A percentile compares a stretch with the other conserved stretches of the same genome.
phyloP scores from a whole-genome alignment of 2,888 invertebrate genomes.

The Omphaloscelis lunosa region DNA sequence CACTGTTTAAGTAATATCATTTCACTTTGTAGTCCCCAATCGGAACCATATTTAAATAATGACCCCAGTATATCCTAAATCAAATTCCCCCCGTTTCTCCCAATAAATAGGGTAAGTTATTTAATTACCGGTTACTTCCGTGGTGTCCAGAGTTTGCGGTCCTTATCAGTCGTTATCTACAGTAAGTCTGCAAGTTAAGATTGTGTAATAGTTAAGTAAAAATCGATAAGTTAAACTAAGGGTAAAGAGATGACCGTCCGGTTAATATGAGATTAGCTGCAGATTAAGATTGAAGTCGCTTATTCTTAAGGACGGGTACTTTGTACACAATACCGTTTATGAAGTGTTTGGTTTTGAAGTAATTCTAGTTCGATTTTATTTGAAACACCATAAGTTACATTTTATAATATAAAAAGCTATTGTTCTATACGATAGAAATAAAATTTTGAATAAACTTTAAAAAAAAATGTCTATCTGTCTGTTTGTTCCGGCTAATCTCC shows the following conservation, averaged over 20 bases:
- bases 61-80: slow-evolving; percentile 28
- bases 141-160: slow-evolving; percentile 56
- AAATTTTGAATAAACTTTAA: too few relatives aligned
- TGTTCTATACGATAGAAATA: too few relatives aligned
- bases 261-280: slow-evolving; percentile 23
- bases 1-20: neutral
- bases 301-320: neutral
- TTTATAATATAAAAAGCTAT: too few relatives aligned
- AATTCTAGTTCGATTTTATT: neutral
- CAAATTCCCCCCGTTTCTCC: slow-evolving; percentile 33
- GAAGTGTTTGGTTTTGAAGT: neutral
- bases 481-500: too few relatives aligned
- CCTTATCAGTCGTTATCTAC: slow-evolving; percentile 12
- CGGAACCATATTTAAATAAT: slow-evolving; percentile 13
- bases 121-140: slow-evolving; percentile 70
- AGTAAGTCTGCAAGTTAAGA: slow-evolving; percentile 33
- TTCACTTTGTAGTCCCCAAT: neutral
- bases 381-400: too few relatives aligned
- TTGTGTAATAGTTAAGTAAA: slow-evolving; percentile 53
- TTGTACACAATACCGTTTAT: neutral
- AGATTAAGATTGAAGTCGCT: slow-evolving; percentile 7
- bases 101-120: slow-evolving; percentile 58
- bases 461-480: too few relatives aligned
- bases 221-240: slow-evolving; percentile 56
- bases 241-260: neutral